Conservation (phyloP, 2,888 invertebrate genomes). For the Abrostola tripartita region DNA sequence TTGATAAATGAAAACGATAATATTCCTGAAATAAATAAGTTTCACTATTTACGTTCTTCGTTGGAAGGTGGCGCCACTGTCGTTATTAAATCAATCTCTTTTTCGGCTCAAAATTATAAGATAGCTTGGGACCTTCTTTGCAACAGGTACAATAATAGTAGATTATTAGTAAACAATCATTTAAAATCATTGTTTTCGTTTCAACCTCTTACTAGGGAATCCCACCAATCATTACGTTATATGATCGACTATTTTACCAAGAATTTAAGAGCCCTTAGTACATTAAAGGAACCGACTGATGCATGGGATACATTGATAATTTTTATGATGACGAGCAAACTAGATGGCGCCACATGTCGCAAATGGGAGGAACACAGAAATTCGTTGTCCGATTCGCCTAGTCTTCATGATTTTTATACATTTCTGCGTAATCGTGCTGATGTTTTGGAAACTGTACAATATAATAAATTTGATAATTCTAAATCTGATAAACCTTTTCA, state of each 20-base stretch:
- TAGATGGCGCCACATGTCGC: slow-evolving; percentile 3
- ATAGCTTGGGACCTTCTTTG: slow-evolving; percentile 44
- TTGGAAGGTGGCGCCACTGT: slow-evolving; percentile 37
- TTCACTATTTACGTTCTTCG: slow-evolving; percentile 14
- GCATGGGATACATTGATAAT: no score
- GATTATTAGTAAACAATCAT: slow-evolving; percentile 47
- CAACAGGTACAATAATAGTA: slow-evolving; percentile 41
- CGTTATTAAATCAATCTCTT: slow-evolving; percentile 38
- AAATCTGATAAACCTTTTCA: no score
- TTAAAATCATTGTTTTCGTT: slow-evolving; percentile 46
- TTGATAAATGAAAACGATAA: slow-evolving; percentile 2
- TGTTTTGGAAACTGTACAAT: slow-evolving; percentile 2
- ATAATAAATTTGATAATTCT: neutral
- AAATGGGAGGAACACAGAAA: slow-evolving; percentile 14
- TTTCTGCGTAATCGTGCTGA: slow-evolving; percentile 1
- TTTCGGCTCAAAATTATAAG: slow-evolving; percentile 40
- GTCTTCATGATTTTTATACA: neutral
- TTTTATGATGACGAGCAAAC: slow-evolving; percentile 2
- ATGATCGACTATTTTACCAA: slow-evolving; percentile 38
- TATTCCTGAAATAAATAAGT: slow-evolving; percentile 7
- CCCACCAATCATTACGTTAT: slow-evolving; percentile 22
- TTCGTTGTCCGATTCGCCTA: neutral
- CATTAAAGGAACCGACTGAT: no score
- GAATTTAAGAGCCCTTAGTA: slow-evolving; percentile 40
- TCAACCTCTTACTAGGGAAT: slow-evolving; percentile 38